Conservation (phyloP, 2,797 vertebrate genomes). For the Chromobotia macracanthus region DNA sequence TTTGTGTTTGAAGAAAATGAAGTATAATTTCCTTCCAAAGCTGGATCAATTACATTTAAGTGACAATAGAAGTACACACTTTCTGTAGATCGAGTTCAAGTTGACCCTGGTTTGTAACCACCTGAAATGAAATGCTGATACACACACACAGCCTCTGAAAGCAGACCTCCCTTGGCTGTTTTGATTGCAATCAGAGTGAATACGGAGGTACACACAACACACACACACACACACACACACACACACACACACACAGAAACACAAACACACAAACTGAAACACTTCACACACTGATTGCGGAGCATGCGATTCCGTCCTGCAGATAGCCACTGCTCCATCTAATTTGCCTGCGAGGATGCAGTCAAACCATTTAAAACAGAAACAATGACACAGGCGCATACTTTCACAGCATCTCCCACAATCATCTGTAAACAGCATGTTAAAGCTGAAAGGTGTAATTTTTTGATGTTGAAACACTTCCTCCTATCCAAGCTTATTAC, state of each 20-base stretch:
- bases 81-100: background rate
- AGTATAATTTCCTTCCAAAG: background rate
- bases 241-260: slow-evolving; percentile 31
- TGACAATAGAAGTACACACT: background rate
- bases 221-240: too few species aligned
- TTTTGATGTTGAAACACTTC: background rate
- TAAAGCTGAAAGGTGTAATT: background rate
- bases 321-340: background rate
- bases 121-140: background rate
- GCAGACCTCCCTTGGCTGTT: slow-evolving; percentile 46
- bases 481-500: background rate
- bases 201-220: slow-evolving; percentile 18
- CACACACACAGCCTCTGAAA: background rate
- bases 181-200: slow-evolving; percentile 74
- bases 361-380: background rate
- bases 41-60: background rate
- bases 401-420: background rate
- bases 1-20: background rate
- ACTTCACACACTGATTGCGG: slow-evolving; percentile 34
- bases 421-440: background rate
- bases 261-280: slow-evolving; percentile 36
- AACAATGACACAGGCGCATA: background rate
- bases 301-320: background rate
- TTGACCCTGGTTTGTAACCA: slow-evolving; percentile 6
- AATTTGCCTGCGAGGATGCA: background rate